Conservation (phyloP, 1,140 invertebrate species). For the Drosophila insularis region DNA sequence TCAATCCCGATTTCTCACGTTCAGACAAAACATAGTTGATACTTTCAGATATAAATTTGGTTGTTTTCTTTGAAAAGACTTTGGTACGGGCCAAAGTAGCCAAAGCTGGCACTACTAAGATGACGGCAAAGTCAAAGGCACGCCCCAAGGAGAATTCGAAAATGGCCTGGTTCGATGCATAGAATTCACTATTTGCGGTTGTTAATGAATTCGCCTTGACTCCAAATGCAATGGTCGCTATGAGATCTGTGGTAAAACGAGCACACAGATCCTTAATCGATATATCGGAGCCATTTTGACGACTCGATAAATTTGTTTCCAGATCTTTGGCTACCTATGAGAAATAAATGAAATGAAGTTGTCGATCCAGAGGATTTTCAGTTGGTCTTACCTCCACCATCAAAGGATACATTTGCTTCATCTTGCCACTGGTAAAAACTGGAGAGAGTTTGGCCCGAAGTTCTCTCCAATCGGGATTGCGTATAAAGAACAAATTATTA, state of each 20-base stretch:
- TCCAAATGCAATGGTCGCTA: slow-evolving; percentile 85
- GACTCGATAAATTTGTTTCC: slow-evolving; percentile 35
- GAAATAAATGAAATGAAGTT: neutral
- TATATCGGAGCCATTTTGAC: slow-evolving; percentile 12
- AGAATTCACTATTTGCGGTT: slow-evolving; percentile 82
- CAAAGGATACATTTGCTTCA: slow-evolving; percentile 84
- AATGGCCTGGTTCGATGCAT: slow-evolving; percentile 81
- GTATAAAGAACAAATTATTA: slow-evolving; percentile 68
- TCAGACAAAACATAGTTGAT: slow-evolving; percentile 74
- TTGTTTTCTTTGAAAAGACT: slow-evolving; percentile 52
- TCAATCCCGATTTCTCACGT: slow-evolving; percentile 57
- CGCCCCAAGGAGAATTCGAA: slow-evolving; percentile 83
- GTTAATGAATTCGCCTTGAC: slow-evolving; percentile 84
- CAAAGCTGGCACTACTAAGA: slow-evolving; percentile 79
- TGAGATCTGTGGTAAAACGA: slow-evolving; percentile 85
- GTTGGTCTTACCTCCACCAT: slow-evolving; percentile 70
- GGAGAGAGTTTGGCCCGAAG: slow-evolving; percentile 83
- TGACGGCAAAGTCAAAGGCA: slow-evolving; percentile 82
- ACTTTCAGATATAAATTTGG: slow-evolving; percentile 62
- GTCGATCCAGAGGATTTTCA: neutral
- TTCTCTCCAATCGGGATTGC: slow-evolving; percentile 82
- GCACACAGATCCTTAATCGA: slow-evolving; percentile 81
- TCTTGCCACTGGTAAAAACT: slow-evolving; percentile 84
- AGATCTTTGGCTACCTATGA: slow-evolving; percentile 59
- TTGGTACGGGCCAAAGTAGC: slow-evolving; percentile 46